Percentiles rank a stretch among this genome's conserved stretches.
phyloP scores from a whole-genome alignment of 2,113 vertebrate species.

The Rallus limicola region DNA sequence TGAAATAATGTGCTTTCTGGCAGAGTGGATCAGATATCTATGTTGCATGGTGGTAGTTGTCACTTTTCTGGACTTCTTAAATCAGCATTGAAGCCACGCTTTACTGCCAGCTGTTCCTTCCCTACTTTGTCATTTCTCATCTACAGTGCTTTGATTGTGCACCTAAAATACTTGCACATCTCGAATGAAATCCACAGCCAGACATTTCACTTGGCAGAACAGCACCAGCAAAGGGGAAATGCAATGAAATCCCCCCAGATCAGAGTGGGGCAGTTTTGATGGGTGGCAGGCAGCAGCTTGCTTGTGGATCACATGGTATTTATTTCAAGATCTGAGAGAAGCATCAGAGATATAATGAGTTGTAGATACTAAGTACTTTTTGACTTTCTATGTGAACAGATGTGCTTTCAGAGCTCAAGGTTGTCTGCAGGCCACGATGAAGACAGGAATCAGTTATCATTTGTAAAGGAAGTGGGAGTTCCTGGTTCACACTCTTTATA shows the following conservation, averaged over 20 bases:
- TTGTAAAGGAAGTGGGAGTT: background rate
- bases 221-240: background rate
- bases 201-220: background rate
- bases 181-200: background rate
- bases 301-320: background rate
- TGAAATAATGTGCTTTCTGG: background rate
- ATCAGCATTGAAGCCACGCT: background rate
- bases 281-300: background rate
- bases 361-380: background rate
- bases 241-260: background rate
- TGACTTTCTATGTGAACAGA: background rate
- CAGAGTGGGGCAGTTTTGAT: background rate
- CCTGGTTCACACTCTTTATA: background rate
- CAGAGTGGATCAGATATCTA: slow-evolving; percentile 13
- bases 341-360: background rate
- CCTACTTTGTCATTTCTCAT: background rate
- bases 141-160: background rate
- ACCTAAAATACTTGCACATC: slow-evolving; percentile 25
- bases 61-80: slow-evolving; percentile 15
- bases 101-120: background rate
- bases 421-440: background rate
- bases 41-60: background rate
- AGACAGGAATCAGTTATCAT: background rate
- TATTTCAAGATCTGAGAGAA: background rate
- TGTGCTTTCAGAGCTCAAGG: background rate